Evolutionary conservation across 2,797 vertebrate genomes (phyloP), one percentile per base, ranked within the genome.

Genomic region (Myripristis murdjan): DNA sequence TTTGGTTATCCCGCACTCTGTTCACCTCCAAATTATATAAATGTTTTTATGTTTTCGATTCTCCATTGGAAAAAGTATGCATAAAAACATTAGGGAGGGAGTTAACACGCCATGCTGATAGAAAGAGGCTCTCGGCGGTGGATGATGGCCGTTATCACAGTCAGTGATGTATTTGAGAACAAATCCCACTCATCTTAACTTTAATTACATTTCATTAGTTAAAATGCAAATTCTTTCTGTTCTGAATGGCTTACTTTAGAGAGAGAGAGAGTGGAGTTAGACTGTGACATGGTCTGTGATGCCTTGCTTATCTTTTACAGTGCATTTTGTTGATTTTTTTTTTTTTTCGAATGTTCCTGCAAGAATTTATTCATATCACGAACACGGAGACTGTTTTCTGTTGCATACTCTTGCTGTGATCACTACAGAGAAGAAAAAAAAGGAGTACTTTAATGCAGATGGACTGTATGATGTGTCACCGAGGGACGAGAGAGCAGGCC

Each of bases 191-290:
- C 51, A 74, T 69, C 15, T 67, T 59, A 39, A 58, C 46, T 68
- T 86, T 90, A 70, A 84, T 88, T 88, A 81, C 67, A 89, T 88
- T 73, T 86, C 80, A 84, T 87, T 91, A 74, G 73, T 88, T 73
- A 77, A 90, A 91, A 90, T 93, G 90, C 92, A 93, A 90, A 92
- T 63, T 85, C 69, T 91, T 76, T 60, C 43, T 83, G 75, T 90
- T 92, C 79, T 87, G 60, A 83, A 54, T 90, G 91, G 75, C 81
- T 70, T 85, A 87, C 70, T 89, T 90, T 84, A 88, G 67, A 87
- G 72, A 88, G n/a, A n/a, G n/a, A n/a, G n/a, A n/a, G n/a, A 84
- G 75, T 89, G 41, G 52, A 57, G 53, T 14, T 37, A 59, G 57
- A 67, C 58, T 35, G 65, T 44, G 52, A 51, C 48, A 16, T 86